Percentiles rank a stretch among this genome's conserved stretches.
Conservation (phyloP, 2,797 vertebrate species). For the Takifugu ocellatus region DNA sequence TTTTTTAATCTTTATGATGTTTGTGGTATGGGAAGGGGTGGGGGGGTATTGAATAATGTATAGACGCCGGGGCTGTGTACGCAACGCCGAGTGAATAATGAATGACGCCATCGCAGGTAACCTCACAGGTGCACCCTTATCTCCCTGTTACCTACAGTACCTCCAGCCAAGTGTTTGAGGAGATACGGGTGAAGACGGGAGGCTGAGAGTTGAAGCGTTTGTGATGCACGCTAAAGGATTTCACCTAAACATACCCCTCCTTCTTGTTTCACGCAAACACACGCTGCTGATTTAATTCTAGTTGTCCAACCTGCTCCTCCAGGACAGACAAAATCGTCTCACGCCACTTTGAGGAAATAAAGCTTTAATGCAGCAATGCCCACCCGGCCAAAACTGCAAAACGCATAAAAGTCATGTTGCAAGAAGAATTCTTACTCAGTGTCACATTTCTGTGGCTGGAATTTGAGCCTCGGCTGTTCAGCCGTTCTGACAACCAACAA, state of each 20-base stretch:
- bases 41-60: slow-evolving; percentile 76
- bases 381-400: too few relatives aligned
- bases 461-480: slow-evolving; percentile 44
- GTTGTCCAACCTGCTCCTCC: too few relatives aligned
- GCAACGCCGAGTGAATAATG: slow-evolving; percentile 78
- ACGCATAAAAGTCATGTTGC: slow-evolving; percentile 15
- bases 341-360: too few relatives aligned
- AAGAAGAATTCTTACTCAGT: slow-evolving; percentile 55
- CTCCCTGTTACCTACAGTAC: slow-evolving; percentile 50
- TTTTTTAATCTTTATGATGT: not conserved
- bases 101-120: slow-evolving; percentile 76
- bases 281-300: too few relatives aligned
- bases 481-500: slow-evolving; percentile 48
- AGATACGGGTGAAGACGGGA: not conserved
- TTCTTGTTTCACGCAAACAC: too few relatives aligned
- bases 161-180: slow-evolving; percentile 6
- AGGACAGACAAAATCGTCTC: too few relatives aligned
- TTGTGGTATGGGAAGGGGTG: slow-evolving; percentile 37
- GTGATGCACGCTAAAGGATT: too few relatives aligned
- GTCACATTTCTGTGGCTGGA: slow-evolving; percentile 73
- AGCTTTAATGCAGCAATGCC: too few relatives aligned
- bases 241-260: too few relatives aligned
- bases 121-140: slow-evolving; percentile 69
- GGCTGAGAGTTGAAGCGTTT: not conserved
- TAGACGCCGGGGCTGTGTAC: slow-evolving; percentile 71